A percentile compares a stretch with the other conserved stretches of the same genome.
Evolutionary conservation across 2,888 invertebrate species (phyloP).

Genomic region (Laothoe populi): DNA sequence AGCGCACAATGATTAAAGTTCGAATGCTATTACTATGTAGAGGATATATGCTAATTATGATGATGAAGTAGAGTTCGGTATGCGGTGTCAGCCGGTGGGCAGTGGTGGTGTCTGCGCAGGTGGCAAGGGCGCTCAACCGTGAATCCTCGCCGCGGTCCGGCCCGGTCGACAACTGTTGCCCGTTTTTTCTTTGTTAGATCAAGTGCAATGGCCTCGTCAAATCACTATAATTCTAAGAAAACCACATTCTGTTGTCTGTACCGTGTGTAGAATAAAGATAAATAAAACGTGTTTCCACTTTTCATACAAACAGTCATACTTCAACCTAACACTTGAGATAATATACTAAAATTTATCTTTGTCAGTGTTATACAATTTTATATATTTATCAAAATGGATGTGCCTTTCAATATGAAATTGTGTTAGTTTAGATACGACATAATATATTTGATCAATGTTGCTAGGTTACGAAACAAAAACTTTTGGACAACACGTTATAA

Average conservation of each 20-base stretch:
- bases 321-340: constrained; percentile 31
- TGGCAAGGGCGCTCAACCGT: constrained; percentile 77
- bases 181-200: constrained; percentile 64
- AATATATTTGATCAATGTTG: constrained; percentile 67
- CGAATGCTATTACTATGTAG: background rate
- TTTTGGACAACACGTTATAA: constrained; percentile 55
- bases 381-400: background rate
- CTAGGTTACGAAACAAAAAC: constrained; percentile 72
- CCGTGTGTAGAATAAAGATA: constrained; percentile 24
- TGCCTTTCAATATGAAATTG: background rate
- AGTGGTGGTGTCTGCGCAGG: constrained; percentile 62
- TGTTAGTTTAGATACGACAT: background rate
- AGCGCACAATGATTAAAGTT: too few relatives aligned
- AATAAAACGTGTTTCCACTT: constrained; percentile 34
- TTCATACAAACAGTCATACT: constrained; percentile 31
- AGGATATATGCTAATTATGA: background rate
- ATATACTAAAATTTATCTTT: constrained; percentile 28
- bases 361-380: background rate
- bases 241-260: constrained; percentile 34
- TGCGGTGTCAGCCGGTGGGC: constrained; percentile 39
- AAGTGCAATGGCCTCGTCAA: constrained; percentile 70
- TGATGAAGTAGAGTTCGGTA: constrained; percentile 14
- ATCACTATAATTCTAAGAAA: constrained; percentile 34
- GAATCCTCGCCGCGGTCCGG: constrained; percentile 62
- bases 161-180: constrained; percentile 73